A percentile compares a stretch with the other conserved stretches of the same genome.
Conservation (phyloP, 2,888 invertebrate genomes). For the Meloe dianella region DNA sequence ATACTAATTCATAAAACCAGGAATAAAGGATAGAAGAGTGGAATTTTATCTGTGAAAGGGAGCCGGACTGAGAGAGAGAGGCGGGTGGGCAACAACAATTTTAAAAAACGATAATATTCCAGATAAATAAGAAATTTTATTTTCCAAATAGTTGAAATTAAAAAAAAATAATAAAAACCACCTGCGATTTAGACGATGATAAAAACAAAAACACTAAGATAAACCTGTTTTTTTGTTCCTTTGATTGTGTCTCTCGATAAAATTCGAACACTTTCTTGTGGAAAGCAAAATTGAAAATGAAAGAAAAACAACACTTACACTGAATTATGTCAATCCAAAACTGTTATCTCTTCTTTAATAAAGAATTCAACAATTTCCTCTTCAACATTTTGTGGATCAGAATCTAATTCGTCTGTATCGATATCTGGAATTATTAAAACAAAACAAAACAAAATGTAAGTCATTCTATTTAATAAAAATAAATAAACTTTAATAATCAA, state of each 20-base stretch:
- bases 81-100: neutral
- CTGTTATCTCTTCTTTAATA: conserved; percentile 90
- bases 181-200: neutral
- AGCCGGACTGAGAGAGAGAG: neutral
- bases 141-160: conserved; percentile 27
- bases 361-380: conserved; percentile 98
- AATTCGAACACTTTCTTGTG: neutral
- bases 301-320: conserved; percentile 33
- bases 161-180: conserved; percentile 12
- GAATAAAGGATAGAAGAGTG: neutral
- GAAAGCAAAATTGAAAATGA: neutral
- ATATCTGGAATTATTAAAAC: conserved; percentile 69
- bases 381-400: conserved; percentile 84
- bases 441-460: conserved; percentile 12
- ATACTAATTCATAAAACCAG: conserved; percentile 17
- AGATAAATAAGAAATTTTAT: conserved; percentile 22
- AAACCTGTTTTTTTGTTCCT: neutral
- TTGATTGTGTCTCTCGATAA: neutral
- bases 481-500: conserved; percentile 18
- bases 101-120: neutral
- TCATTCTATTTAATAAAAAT: conserved; percentile 15
- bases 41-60: neutral
- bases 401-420: conserved; percentile 92
- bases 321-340: conserved; percentile 69
- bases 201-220: neutral